Percentiles rank a stretch among this genome's conserved stretches.
Evolutionary conservation across 2,888 invertebrate species (phyloP).

Genomic region (Xestia ashworthii): DNA sequence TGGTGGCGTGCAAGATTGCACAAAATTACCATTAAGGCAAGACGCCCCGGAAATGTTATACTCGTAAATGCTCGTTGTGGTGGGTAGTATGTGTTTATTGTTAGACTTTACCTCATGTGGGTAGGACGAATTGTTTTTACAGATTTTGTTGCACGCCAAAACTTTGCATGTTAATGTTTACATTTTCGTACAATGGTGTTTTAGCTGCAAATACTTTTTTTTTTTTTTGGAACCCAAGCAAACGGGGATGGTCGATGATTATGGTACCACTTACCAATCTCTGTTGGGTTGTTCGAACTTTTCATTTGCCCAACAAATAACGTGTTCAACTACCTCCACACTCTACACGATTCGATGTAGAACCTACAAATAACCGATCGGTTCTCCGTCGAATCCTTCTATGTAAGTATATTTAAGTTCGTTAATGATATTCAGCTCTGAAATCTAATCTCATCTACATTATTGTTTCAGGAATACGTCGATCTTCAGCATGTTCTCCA

Average conservation of each 20-base stretch:
- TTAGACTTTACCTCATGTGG: constrained; percentile 3
- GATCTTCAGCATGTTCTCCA: constrained; percentile 93
- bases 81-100: not conserved
- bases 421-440: not conserved
- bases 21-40: constrained; percentile 41
- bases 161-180: not conserved
- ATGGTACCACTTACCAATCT: not conserved
- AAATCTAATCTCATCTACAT: constrained; percentile 4
- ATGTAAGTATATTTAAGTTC: not conserved
- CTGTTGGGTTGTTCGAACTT: not conserved
- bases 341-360: not conserved
- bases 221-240: not conserved
- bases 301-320: not conserved
- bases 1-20: constrained; percentile 50
- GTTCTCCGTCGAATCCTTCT: not conserved
- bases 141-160: not conserved
- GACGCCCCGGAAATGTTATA: not conserved
- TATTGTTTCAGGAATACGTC: constrained; percentile 92
- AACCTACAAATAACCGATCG: not conserved
- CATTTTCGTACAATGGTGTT: not conserved
- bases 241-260: not conserved
- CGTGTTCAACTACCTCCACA: not conserved
- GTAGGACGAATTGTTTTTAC: not conserved
- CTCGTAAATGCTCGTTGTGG: not conserved
- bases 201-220: not conserved